phyloP scores from a whole-genome alignment of 2,888 invertebrate species.

The Gymnosoma rotundatum region DNA sequence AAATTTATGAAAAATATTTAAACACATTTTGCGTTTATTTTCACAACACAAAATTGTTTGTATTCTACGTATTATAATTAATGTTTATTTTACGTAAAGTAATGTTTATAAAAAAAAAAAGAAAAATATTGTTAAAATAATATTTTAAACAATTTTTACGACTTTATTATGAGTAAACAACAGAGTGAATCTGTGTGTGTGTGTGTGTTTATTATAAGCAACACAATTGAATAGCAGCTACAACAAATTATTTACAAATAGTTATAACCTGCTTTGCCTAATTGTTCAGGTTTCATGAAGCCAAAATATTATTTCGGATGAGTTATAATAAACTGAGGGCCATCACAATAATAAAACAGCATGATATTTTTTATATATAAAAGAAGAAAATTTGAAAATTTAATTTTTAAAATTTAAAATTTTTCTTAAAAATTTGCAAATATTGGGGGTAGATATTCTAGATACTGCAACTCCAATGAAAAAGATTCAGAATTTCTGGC shows the following conservation, averaged over 20 bases:
- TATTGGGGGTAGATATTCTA: too few species aligned
- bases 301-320: too few species aligned
- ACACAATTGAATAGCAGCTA: not conserved
- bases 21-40: constrained; percentile 7
- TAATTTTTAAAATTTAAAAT: too few species aligned
- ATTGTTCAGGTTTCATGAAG: too few species aligned
- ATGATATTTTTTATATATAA: too few species aligned
- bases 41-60: constrained; percentile 15
- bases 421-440: too few species aligned
- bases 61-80: constrained; percentile 41
- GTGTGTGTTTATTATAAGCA: constrained; percentile 25
- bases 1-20: constrained; percentile 45
- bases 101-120: constrained; percentile 62
- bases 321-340: too few species aligned
- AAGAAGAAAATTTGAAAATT: too few species aligned
- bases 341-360: too few species aligned
- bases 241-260: constrained; percentile 53
- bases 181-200: not conserved
- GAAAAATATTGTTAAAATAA: constrained; percentile 58
- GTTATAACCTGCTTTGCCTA: too few species aligned
- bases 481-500: too few species aligned
- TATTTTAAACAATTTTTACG: constrained; percentile 62
- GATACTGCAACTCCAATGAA: too few species aligned
- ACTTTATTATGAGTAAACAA: constrained; percentile 47
- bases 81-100: constrained; percentile 54